A percentile compares a stretch with the other conserved stretches of the same genome.
Evolutionary conservation across 2,113 vertebrate genomes (phyloP).

Genomic region (Trinectes maculatus): DNA sequence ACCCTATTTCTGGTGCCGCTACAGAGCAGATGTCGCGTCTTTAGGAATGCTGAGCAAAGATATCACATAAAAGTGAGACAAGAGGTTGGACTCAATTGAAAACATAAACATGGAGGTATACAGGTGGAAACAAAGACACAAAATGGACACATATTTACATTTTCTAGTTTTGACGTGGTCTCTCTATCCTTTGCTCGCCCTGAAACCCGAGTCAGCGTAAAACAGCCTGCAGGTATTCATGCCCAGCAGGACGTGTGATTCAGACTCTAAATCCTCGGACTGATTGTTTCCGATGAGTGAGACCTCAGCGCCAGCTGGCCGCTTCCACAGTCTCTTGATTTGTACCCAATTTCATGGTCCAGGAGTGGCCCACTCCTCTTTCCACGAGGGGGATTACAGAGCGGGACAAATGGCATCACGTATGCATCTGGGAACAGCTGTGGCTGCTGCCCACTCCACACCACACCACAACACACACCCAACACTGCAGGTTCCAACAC

Average conservation of each 20-base stretch:
- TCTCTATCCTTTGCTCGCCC: conserved; percentile 27
- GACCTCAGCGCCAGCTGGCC: conserved; percentile 72
- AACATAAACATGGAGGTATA: not conserved
- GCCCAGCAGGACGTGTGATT: conserved; percentile 60
- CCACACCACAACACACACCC: conserved; percentile 35
- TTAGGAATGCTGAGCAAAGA: conserved; percentile 55
- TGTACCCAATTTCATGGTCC: conserved; percentile 79
- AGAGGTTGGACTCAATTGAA: conserved; percentile 4
- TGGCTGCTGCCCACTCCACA: conserved; percentile 51
- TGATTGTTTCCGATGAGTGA: conserved; percentile 80
- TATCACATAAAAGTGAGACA: conserved; percentile 7
- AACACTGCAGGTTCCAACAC: conserved; percentile 8
- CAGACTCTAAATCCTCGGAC: conserved; percentile 62
- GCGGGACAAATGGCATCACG: conserved; percentile 80
- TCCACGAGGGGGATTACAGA: conserved; percentile 74
- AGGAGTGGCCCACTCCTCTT: conserved; percentile 64
- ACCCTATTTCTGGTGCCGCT: conserved; percentile 64
- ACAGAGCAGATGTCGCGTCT: conserved; percentile 64
- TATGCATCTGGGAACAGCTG: conserved; percentile 84
- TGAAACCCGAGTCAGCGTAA: conserved; percentile 43
- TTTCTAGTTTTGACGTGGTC: conserved; percentile 17
- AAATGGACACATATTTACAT: too few relatives aligned
- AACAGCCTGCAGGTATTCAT: conserved; percentile 56
- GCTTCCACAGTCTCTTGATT: conserved; percentile 69
- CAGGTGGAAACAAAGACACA: too few relatives aligned